A percentile compares a stretch with the other conserved stretches of the same genome.
phyloP scores from a whole-genome alignment of 2,113 vertebrate species.

The Leptobrachium leishanense region DNA sequence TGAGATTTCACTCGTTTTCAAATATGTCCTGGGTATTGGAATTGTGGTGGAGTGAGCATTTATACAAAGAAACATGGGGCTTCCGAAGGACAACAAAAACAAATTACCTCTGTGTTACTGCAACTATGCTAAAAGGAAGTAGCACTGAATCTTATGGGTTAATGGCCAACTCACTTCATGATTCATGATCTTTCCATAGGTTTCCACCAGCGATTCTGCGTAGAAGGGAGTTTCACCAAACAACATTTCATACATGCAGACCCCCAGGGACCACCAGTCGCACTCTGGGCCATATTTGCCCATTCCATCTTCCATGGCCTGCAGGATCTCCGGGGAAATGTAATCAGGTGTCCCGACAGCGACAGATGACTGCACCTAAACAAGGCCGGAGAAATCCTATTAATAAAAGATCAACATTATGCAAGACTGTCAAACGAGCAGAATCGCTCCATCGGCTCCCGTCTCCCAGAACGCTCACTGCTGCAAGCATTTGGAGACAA shows the following conservation, averaged over 20 bases:
- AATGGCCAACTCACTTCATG: slow-evolving; percentile 76
- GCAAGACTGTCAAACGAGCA: no score
- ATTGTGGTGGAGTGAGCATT: no score
- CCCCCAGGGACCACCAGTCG: slow-evolving; percentile 97
- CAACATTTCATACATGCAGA: slow-evolving; percentile 97
- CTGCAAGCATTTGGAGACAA: no score
- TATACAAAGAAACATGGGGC: no score
- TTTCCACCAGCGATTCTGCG: slow-evolving; percentile 92
- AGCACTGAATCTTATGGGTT: no score
- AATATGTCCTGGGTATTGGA: no score
- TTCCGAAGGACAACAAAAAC: no score
- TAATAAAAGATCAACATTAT: background rate
- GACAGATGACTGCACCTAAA: slow-evolving; percentile 92
- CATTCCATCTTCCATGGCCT: slow-evolving; percentile 97
- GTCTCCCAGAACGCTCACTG: no score
- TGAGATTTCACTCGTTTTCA: no score
- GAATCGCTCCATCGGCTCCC: no score
- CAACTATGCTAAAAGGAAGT: no score
- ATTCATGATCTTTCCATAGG: slow-evolving; percentile 98
- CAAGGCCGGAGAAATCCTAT: background rate
- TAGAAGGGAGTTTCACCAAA: slow-evolving; percentile 96
- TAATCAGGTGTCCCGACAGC: slow-evolving; percentile 96
- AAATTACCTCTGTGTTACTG: no score
- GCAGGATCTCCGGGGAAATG: slow-evolving; percentile 96
- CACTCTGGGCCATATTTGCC: slow-evolving; percentile 93